phyloP scores from a whole-genome alignment of 2,797 vertebrate species.

The Poeciliopsis gracilis region DNA sequence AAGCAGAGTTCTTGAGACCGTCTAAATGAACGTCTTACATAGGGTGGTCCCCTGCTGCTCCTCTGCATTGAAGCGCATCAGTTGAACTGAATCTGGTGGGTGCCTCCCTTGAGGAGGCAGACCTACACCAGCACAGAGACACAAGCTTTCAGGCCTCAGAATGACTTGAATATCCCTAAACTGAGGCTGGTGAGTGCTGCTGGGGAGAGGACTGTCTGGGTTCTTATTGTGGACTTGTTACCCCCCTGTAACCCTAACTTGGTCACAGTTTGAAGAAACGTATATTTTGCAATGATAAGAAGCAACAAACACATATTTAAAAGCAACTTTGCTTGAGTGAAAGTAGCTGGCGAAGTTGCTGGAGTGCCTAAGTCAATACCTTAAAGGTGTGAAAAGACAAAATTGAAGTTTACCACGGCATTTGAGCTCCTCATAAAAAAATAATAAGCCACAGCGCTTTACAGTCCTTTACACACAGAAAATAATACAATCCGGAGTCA shows the following conservation, averaged over 20 bases:
- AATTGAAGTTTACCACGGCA: not conserved
- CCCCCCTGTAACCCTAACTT: not conserved
- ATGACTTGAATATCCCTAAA: not conserved
- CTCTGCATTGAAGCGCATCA: not conserved
- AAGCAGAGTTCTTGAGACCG: not conserved
- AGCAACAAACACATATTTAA: constrained; percentile 6
- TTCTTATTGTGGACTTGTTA: not conserved
- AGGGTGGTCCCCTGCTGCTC: not conserved
- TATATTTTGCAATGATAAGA: not conserved
- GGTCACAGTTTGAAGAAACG: not conserved
- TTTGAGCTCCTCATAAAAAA: not conserved
- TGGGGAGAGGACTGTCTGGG: not conserved
- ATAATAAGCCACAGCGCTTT: not conserved
- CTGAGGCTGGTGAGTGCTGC: not conserved
- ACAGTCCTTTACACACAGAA: not conserved
- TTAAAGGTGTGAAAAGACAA: constrained; percentile 7
- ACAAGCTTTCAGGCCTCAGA: not conserved
- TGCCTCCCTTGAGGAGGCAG: not conserved
- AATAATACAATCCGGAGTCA: not conserved
- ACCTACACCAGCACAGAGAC: not conserved
- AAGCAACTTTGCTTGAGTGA: constrained; percentile 1
- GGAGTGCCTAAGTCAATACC: not conserved
- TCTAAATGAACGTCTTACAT: not conserved
- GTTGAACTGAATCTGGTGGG: not conserved
- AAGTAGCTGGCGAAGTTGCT: not conserved